phyloP scores from a whole-genome alignment of 53 echinoderm and acorn worm genomes.

The Arbacia lixula region DNA sequence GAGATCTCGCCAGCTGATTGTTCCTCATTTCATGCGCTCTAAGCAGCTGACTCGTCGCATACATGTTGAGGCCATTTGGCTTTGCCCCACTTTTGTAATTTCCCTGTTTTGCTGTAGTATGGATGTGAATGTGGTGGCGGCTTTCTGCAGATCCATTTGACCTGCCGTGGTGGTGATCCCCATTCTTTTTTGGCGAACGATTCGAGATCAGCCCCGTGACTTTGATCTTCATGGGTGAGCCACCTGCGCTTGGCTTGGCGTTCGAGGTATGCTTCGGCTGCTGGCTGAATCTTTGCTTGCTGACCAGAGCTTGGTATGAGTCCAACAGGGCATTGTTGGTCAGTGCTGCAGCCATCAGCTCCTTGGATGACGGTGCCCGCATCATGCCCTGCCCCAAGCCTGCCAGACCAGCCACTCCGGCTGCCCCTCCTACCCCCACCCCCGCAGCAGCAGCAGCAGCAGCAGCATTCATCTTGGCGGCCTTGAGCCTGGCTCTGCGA shows the following conservation, averaged over 20 bases:
- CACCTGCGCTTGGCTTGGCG: background rate
- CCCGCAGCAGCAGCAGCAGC: background rate
- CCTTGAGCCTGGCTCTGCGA: constrained; percentile 24
- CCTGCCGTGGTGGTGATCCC: background rate
- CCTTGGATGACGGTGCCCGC: background rate
- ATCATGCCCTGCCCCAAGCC: background rate
- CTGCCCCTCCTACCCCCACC: background rate
- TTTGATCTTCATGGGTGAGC: constrained; percentile 22
- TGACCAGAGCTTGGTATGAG: too few relatives aligned
- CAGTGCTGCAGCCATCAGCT: background rate
- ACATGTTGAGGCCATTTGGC: too few relatives aligned
- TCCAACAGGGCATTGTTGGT: too few relatives aligned
- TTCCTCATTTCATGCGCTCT: too few relatives aligned
- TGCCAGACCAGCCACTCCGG: background rate
- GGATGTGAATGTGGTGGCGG: too few relatives aligned
- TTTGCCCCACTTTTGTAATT: too few relatives aligned
- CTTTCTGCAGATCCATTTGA: background rate
- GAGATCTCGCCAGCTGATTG: background rate
- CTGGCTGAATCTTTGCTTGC: too few relatives aligned
- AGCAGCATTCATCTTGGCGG: constrained; percentile 3
- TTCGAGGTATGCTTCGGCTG: too few relatives aligned
- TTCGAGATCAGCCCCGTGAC: constrained; percentile 28
- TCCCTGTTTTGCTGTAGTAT: too few relatives aligned
- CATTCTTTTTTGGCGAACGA: constrained; percentile 5
- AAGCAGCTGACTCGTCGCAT: too few relatives aligned